A percentile compares a stretch with the other conserved stretches of the same genome.
Evolutionary conservation across 2,113 vertebrate species (phyloP).

Genomic region (Carettochelys insculpta): DNA sequence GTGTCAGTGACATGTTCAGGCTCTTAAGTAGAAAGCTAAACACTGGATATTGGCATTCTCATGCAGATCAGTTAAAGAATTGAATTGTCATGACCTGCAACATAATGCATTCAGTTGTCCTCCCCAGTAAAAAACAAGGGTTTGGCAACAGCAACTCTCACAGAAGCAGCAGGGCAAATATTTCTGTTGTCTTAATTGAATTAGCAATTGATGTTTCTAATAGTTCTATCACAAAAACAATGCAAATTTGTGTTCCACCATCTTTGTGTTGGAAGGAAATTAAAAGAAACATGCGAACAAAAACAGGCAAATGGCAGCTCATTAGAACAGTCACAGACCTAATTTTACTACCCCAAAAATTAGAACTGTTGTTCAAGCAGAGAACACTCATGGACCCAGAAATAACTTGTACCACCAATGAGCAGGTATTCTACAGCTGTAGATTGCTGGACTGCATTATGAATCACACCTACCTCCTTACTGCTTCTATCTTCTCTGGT

Average conservation of each 20-base stretch:
- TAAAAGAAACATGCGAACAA: slow-evolving; percentile 17
- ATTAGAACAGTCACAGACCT: slow-evolving; percentile 23
- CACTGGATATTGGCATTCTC: slow-evolving; percentile 49
- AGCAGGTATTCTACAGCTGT: background rate
- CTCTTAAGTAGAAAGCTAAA: background rate
- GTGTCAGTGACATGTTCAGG: background rate
- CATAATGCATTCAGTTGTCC: slow-evolving; percentile 19
- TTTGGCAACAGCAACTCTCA: slow-evolving; percentile 14
- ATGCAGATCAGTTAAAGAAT: background rate
- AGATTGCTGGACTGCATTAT: accelerated
- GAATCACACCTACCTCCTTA: background rate
- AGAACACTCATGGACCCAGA: background rate
- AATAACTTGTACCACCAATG: background rate
- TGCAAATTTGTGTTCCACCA: background rate
- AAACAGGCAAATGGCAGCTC: slow-evolving; percentile 57
- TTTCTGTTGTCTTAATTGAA: slow-evolving; percentile 57
- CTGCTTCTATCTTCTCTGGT: accelerated
- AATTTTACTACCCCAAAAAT: background rate
- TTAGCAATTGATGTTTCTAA: slow-evolving; percentile 48
- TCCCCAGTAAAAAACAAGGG: slow-evolving; percentile 42
- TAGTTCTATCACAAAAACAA: slow-evolving; percentile 58
- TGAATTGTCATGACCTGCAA: background rate
- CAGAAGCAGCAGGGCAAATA: slow-evolving; percentile 51
- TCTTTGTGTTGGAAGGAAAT: slow-evolving; percentile 30
- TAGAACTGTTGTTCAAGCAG: background rate